Conservation (phyloP, 2,797 vertebrate genomes). For the Pempheris klunzingeri region DNA sequence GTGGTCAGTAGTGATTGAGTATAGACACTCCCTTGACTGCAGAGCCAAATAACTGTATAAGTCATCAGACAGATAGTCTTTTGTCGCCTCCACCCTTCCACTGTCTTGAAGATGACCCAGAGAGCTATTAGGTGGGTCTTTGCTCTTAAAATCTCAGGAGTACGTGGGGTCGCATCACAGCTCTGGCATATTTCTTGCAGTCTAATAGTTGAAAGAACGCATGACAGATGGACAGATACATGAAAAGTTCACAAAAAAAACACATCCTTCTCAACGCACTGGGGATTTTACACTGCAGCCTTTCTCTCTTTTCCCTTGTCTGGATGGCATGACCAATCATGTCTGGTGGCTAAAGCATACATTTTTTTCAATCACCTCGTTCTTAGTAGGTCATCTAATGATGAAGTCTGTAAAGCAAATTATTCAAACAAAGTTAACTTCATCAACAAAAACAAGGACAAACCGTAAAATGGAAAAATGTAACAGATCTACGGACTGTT, state of each 20-base stretch:
- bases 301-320: no score
- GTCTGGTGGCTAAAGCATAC: background rate
- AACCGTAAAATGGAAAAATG: no score
- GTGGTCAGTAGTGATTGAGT: constrained; percentile 62
- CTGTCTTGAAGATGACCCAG: constrained; percentile 53
- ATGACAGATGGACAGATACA: no score
- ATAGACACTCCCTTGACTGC: constrained; percentile 53
- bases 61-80: constrained; percentile 62
- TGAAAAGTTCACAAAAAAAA: no score
- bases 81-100: constrained; percentile 53
- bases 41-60: constrained; percentile 68
- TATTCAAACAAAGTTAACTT: background rate
- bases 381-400: background rate
- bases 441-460: background rate
- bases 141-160: constrained; percentile 23
- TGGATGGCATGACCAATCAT: background rate
- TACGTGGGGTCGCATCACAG: constrained; percentile 1
- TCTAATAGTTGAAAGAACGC: background rate
- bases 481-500: background rate
- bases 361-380: background rate
- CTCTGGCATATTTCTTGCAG: background rate
- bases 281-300: background rate
- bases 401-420: background rate
- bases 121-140: constrained; percentile 22
- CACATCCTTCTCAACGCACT: background rate